Base-by-base conservation (phyloP, 2,888 invertebrate genomes). In the Bellardia bayeri region DNA sequence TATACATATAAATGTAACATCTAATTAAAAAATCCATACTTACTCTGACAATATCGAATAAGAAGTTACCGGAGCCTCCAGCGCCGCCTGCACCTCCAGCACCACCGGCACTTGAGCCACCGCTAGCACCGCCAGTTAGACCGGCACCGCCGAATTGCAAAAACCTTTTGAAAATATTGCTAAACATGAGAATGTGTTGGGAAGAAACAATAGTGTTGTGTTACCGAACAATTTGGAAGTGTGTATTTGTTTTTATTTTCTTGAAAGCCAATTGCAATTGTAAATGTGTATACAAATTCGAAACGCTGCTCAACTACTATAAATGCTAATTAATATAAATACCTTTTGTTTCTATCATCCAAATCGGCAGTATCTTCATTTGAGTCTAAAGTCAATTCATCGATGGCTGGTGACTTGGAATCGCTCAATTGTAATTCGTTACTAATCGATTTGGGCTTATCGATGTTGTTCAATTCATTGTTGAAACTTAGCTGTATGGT, bases 11-110 rank as follows among this genome's bases (percentile, higher is more conserved):
- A 23, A 23, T 23, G 23, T 23, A 1, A 23, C 1, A 1, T 40
- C 0, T 40, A 40, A 40, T 2, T 40, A 2, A 40, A 40, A 40
- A 40, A 16, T 16, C 13, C 23, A 51, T 68, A 95, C 97, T 96
- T 95, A 98, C 97, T 95, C 97, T 95, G 93, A 98, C 97, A 93
- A 97, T 96, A 94, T 98, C 97, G 94, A 97, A 97, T 90, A 98
- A 95, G 95, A 98, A 97, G 94, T 97, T 98, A 88, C 97, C 97
- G 74, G 97, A 97, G 80, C 97, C 97, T 89, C 96, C 97, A n/a
- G 93, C 93, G 82, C 92, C 93, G 69, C 95, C 95, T 64, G 92
- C 92, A 87, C 95, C 95, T 30, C 94, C 94, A 81, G 93, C 95
- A 6, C 94, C 94, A 79, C 93, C 95, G 49, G 90, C 90, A 72